Conservation (phyloP, 2,113 vertebrate genomes). For the Acrocephalus arundinaceus region DNA sequence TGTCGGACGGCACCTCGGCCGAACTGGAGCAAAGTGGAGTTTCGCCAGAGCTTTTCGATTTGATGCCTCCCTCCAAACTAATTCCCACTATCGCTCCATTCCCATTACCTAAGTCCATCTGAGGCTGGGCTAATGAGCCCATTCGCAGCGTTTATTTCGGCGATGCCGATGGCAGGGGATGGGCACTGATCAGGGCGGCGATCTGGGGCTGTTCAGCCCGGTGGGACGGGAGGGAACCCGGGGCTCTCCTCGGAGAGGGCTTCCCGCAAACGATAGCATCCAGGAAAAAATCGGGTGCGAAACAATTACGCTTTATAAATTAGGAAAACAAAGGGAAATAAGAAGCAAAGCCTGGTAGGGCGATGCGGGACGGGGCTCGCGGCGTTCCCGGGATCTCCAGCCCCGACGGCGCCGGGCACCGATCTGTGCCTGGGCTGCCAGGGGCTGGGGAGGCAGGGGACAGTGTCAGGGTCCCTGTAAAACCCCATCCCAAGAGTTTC, state of each 20-base stretch:
- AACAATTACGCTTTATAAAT: not conserved
- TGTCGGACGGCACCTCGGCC: not conserved
- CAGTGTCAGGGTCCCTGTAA: not conserved
- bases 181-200: not conserved
- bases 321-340: not conserved
- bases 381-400: not conserved
- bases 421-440: not conserved
- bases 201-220: not conserved
- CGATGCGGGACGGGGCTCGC: not conserved
- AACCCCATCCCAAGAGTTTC: accelerated
- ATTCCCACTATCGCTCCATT: not conserved
- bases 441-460: not conserved
- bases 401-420: not conserved
- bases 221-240: not conserved
- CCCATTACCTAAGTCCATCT: not conserved
- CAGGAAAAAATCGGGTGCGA: not conserved
- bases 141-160: not conserved
- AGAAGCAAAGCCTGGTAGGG: not conserved
- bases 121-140: not conserved
- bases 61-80: not conserved
- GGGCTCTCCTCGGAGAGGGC: not conserved
- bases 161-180: not conserved
- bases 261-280: not conserved
- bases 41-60: conserved; percentile 29
- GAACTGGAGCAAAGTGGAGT: not conserved